Conservation (phyloP, 1,140 invertebrate species). For the Oppia nitens region DNA sequence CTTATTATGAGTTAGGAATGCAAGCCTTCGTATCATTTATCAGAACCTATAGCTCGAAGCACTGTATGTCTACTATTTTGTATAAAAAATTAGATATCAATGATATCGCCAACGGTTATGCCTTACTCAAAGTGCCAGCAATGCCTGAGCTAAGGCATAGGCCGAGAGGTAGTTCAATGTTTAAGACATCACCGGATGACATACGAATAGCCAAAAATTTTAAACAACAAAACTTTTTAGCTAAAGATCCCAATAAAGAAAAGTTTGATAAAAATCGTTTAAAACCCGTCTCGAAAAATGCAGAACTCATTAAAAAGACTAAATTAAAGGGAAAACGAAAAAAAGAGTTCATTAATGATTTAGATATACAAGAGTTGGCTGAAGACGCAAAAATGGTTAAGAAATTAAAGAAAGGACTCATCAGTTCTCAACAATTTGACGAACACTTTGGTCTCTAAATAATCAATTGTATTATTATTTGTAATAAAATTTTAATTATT, state of each 20-base stretch:
- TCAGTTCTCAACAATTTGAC: conserved; percentile 14
- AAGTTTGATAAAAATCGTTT: conserved; percentile 49
- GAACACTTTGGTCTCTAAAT: conserved; percentile 16
- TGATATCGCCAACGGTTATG: conserved; percentile 67
- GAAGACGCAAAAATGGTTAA: conserved; percentile 68
- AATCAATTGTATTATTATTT: too few species aligned
- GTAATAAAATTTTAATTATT: too few species aligned
- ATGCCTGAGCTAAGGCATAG: conserved; percentile 81
- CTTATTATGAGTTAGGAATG: conserved; percentile 69
- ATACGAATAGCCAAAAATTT: conserved; percentile 43
- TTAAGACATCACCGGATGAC: conserved; percentile 49
- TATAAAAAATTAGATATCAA: conserved; percentile 61
- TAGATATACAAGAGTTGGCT: conserved; percentile 60
- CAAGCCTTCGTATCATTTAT: conserved; percentile 90
- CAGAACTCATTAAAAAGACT: conserved; percentile 2
- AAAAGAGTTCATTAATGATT: conserved; percentile 41
- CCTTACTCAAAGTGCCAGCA: conserved; percentile 67
- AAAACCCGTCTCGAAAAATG: conserved; percentile 28
- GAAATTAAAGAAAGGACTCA: conserved; percentile 69
- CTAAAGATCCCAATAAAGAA: conserved; percentile 38
- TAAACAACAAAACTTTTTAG: conserved; percentile 35
- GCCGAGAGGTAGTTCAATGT: conserved; percentile 43
- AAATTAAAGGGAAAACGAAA: conserved; percentile 32
- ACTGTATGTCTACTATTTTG: conserved; percentile 8
- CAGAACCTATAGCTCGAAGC: conserved; percentile 50